phyloP scores from a whole-genome alignment of 2,113 vertebrate genomes.

The Limanda limanda region DNA sequence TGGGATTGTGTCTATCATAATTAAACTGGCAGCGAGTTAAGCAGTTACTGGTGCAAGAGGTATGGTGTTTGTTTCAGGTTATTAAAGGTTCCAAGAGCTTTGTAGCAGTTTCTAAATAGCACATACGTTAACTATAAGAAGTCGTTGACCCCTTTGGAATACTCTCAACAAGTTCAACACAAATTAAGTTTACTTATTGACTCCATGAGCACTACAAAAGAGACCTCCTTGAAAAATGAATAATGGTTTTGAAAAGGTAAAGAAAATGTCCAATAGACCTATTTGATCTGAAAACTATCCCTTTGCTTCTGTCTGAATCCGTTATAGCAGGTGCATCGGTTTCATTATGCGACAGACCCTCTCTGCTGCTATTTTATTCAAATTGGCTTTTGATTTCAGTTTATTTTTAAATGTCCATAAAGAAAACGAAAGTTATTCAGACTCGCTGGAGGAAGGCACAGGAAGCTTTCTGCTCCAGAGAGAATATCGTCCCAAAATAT shows the following conservation, averaged over 20 bases:
- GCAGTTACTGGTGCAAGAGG: too few relatives aligned
- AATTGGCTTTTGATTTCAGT: constrained; percentile 13
- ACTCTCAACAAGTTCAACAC: too few relatives aligned
- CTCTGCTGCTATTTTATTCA: background rate
- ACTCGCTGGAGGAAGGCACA: background rate
- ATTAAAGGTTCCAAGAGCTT: too few relatives aligned
- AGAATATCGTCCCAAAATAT: constrained; percentile 11
- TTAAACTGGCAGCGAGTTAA: too few relatives aligned
- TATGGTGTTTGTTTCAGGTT: too few relatives aligned
- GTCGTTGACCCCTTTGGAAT: too few relatives aligned
- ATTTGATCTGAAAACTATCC: too few relatives aligned
- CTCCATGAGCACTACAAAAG: background rate
- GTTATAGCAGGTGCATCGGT: background rate
- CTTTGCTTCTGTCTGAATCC: background rate
- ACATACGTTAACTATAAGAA: too few relatives aligned
- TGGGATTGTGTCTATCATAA: too few relatives aligned
- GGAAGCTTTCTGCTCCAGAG: constrained; percentile 13
- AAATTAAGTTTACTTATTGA: too few relatives aligned
- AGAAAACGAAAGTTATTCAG: background rate
- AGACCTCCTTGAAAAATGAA: background rate
- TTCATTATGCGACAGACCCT: background rate
- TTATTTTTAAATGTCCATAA: background rate
- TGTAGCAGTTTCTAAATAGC: too few relatives aligned
- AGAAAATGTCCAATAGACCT: too few relatives aligned
- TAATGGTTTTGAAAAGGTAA: background rate